Evolutionary conservation across 2,888 invertebrate species (phyloP), one percentile per base, ranked within the genome.

Genomic region (Epsilonema sp.): DNA sequence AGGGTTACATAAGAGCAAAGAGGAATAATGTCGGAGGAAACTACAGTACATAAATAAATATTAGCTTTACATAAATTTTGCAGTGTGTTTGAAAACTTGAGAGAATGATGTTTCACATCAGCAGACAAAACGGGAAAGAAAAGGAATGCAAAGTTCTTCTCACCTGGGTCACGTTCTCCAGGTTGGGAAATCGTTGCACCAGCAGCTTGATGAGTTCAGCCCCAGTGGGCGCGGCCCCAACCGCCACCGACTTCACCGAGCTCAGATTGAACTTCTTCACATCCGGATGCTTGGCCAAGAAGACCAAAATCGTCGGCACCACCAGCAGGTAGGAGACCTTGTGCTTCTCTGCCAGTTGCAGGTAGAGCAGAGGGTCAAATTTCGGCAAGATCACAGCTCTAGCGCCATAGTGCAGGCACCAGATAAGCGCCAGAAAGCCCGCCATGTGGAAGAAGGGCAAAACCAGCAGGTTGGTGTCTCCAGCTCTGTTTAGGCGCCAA

Each of bases 391-490:
- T 24, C 16, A 42, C 42, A 13, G 4, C 24, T n/a, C 19, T 11
- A 11, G 21, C 16, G n/a, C 42, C 42, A 5, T 21, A 11, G 42
- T 42, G 24, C 5, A 42, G 21, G 25, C 22, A 20, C 8, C 4
- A 13, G 24, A 42, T 23, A 5, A 42, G 21, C 8, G n/a, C 21
- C 21, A 24, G 4, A 39, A 80, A 66, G 0, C 82, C 83, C 59
- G 80, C 85, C 47, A 81, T 79, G 64, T 85, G 85, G 66, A 78
- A 84, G 66, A 82, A 77, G 1, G 85, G 85, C 45, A 85, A 65
- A n/a, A 84, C 72, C n/a, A n/a, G n/a, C n/a, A n/a, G n/a, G n/a
- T n/a, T n/a, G n/a, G n/a, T n/a, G n/a, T n/a, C n/a, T n/a, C n/a
- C n/a, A n/a, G n/a, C n/a, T n/a, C n/a, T n/a, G n/a, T n/a, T n/a